These are phyloP conservation scores for Alsophila aescularia DNA, from an alignment of 2,888 invertebrate genomes.

Conservation along the genomic window DNA sequence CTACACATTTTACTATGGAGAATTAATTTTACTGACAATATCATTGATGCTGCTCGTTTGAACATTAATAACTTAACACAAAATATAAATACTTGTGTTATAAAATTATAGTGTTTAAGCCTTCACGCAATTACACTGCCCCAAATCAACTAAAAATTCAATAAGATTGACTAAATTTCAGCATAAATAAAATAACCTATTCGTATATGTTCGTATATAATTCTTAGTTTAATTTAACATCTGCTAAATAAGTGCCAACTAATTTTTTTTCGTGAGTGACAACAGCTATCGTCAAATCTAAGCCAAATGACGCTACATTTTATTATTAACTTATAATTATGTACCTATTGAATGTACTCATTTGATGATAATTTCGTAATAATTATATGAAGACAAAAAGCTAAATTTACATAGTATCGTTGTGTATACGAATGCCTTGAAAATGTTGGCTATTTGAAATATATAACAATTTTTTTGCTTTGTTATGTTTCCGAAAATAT, in stretches of 20 bases:
- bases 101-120: no score
- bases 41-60: constrained; percentile 8
- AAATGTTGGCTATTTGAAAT: not conserved
- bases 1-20: constrained; percentile 47
- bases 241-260: constrained; percentile 76
- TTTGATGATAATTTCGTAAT: constrained; percentile 4
- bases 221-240: constrained; percentile 51
- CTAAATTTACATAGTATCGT: not conserved
- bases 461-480: not conserved
- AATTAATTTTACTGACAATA: constrained; percentile 35
- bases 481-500: constrained; percentile 16
- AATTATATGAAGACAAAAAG: constrained; percentile 5
- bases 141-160: constrained; percentile 19
- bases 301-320: constrained; percentile 48
- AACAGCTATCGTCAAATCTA: constrained; percentile 65
- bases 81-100: no score
- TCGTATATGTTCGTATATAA: constrained; percentile 32
- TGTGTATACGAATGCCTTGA: not conserved
- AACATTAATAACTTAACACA: not conserved
- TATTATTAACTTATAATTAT: constrained; percentile 25
- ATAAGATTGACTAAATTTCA: constrained; percentile 22
- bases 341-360: constrained; percentile 11
- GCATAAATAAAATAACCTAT: constrained; percentile 26
- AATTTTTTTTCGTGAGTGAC: constrained; percentile 63
- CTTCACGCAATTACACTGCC: constrained; percentile 29